A percentile compares a stretch with the other conserved stretches of the same genome.
Evolutionary conservation across 2,113 vertebrate genomes (phyloP).

Genomic region (Psittacula cyanocephala): DNA sequence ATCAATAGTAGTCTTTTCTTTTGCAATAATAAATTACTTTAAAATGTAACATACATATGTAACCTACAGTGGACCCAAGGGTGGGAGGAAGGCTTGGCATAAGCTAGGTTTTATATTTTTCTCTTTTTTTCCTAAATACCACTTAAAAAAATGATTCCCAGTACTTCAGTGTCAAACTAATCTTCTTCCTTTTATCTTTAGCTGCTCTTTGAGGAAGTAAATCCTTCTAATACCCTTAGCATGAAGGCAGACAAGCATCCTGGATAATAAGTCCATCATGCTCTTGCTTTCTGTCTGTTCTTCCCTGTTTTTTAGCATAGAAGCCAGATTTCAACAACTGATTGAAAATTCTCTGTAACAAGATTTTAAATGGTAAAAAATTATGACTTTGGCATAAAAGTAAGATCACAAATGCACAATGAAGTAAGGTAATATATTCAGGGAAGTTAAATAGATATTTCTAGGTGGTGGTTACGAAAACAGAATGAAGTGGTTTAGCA

Average conservation of each 20-base stretch:
- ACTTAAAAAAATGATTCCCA: not conserved
- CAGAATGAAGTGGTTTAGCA: slow-evolving; percentile 12
- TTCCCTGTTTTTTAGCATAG: not conserved
- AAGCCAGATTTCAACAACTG: slow-evolving; percentile 37
- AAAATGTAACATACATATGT: not conserved
- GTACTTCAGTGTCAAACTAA: slow-evolving; percentile 21
- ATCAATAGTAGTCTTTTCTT: not conserved
- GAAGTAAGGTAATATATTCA: not conserved
- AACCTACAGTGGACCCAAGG: not conserved
- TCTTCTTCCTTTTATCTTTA: slow-evolving; percentile 51
- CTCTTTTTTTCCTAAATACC: not conserved
- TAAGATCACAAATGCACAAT: not conserved
- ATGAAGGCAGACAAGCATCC: not conserved
- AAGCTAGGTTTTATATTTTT: slow-evolving; percentile 1
- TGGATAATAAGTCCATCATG: slow-evolving; percentile 20
- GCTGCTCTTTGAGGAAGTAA: slow-evolving; percentile 50
- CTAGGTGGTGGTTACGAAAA: not conserved
- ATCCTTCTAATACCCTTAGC: slow-evolving; percentile 41
- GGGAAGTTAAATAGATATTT: slow-evolving; percentile 27
- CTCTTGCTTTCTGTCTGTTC: slow-evolving; percentile 19
- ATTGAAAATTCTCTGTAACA: slow-evolving; percentile 50
- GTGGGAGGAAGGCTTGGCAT: not conserved
- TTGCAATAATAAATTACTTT: not conserved
- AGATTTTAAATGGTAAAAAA: slow-evolving; percentile 61
- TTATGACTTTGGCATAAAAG: not conserved